Evolutionary conservation across 2,888 invertebrate genomes (phyloP), one percentile per base, ranked within the genome.

Genomic region (Galerucella pusilla): DNA sequence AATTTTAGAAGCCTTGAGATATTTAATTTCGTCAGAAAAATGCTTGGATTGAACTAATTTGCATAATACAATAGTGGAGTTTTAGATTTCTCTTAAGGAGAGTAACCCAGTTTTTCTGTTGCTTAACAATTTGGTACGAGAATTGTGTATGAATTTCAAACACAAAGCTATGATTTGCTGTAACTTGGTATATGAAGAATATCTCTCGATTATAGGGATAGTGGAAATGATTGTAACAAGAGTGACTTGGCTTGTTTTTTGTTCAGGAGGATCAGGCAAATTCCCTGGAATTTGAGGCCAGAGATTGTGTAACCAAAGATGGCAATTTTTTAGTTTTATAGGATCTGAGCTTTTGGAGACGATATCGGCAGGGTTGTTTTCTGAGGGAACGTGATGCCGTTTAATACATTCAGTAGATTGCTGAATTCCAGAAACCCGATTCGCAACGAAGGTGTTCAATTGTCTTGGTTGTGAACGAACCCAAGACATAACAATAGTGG

Each of bases 381-480:
- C 52, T 52, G 52, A 52, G 2, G 52, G 52, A 52, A 52, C 52
- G 14, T 52, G 52, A 52, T 52, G 52, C 52, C 52, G 12, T 52
- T 52, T 6, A 14, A 75, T 78, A 9, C 71, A 35, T 14, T 59
- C 16, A 20, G 72, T 74, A 16, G 67, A 16, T 11, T 46, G 12
- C 61, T 78, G 77, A 16, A 78, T 78, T 65, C 77, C 66, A 16
- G 77, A 59, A 3, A 79, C 72, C 12, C 77, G 60, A 52, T 79
- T 78, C 2, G 63, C 74, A 2, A 78, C 74, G 68, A 79, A 79
- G 2, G 75, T 77, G 64, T 77, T 76, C 74, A 68, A 75, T 66
- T 54, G 69, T 10, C 49, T 20, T 67, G 73, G 73, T 28, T 67
- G 60, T 7, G 54, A 28, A 16, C 35, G 42, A 46, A 74, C 42